Evolutionary conservation across 2,888 invertebrate genomes (phyloP), one percentile per base, ranked within the genome.

Genomic region (Podabrus alpinus): DNA sequence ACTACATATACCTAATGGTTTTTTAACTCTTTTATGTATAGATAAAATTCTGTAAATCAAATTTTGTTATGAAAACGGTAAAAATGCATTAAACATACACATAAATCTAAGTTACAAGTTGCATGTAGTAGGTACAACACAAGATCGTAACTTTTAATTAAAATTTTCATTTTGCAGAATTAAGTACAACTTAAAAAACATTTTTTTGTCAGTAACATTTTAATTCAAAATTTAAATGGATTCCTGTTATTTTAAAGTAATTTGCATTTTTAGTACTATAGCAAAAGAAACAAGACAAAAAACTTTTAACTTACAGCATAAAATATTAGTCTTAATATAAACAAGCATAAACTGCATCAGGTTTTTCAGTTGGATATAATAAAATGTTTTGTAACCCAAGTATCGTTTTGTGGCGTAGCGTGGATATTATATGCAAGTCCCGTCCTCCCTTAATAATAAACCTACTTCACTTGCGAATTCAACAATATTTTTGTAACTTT

Each of bases 401-500:
- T 73, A 73, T 71, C 71, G 73, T 76, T 76, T 71, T 64, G 71
- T 29, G 71, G 64, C 67, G 59, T 71, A 71, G 66, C 24, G 16
- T 73, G 71, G 66, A 29, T 73, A 60, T 76, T 76, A 73, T 73
- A 76, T 76, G 76, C 76, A 76, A 71, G 76, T 73, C 76, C 73
- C 69, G 76, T 76, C 64, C 45, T 71, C 75, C 71, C 68, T 76
- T 68, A 29, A 73, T 73, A 76, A 76, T 76, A 76, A 76, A 76
- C 71, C 73, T 59, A 76, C 73, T 68, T 69, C 73, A 68, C 68
- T 73, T 60, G 71, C 69, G 73, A 68, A 73, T 73, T 76, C 73
- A 75, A 77, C 75, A 77, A 77, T 77, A 77, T 75, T 77, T 77
- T 73, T 66, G 71, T 75, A 77, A 77, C 75, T 75, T 77, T 75